Evolutionary conservation across 2,113 vertebrate genomes (phyloP).

Genomic region (Hipposideros armiger): DNA sequence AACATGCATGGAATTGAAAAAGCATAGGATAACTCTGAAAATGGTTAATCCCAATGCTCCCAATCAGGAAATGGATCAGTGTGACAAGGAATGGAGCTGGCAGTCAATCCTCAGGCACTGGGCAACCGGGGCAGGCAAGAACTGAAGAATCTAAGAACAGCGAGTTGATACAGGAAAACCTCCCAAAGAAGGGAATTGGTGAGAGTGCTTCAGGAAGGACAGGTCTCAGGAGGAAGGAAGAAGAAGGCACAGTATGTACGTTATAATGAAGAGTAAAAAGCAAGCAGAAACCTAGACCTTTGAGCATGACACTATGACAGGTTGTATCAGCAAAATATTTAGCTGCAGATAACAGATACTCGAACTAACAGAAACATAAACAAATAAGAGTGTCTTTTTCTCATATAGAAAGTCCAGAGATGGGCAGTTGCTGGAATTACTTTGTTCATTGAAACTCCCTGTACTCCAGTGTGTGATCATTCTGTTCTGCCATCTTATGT

Average conservation of each 20-base stretch:
- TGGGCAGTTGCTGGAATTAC: neutral
- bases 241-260: neutral
- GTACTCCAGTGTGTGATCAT: neutral
- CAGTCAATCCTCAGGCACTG: neutral
- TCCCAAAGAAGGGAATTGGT: neutral
- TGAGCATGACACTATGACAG: neutral
- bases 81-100: neutral
- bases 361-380: neutral
- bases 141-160: neutral
- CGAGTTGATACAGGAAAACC: neutral
- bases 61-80: neutral
- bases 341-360: neutral
- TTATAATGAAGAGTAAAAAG: neutral
- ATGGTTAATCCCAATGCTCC: neutral
- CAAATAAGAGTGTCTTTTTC: neutral
- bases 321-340: neutral
- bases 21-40: neutral
- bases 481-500: neutral
- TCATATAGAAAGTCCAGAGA: neutral
- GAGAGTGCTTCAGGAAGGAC: neutral
- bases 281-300: neutral
- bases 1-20: neutral
- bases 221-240: neutral
- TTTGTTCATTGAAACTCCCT: neutral
- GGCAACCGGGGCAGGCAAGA: neutral